phyloP scores from a whole-genome alignment of 2,888 invertebrate species.

The Drosophila fulvimacula region DNA sequence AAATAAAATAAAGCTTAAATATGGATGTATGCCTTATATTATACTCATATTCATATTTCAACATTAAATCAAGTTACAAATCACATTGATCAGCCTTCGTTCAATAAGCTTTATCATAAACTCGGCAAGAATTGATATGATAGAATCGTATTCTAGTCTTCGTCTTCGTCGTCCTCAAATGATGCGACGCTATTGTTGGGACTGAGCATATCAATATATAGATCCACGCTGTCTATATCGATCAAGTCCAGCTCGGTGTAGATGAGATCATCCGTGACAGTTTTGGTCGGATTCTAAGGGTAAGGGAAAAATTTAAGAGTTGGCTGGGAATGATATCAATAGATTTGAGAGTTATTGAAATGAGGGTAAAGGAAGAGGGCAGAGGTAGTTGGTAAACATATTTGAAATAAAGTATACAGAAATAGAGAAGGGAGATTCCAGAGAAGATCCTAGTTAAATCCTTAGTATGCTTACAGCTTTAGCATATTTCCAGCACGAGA shows the following conservation, averaged over 20 bases:
- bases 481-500: conserved; percentile 80
- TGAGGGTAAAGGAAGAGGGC: too few relatives aligned
- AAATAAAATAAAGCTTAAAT: neutral
- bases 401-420: too few relatives aligned
- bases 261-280: conserved; percentile 60
- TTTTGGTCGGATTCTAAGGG: conserved; percentile 49
- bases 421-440: too few relatives aligned
- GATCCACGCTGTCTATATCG: conserved; percentile 57
- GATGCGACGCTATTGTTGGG: neutral
- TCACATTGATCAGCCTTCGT: neutral
- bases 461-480: conserved; percentile 50
- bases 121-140: too few relatives aligned
- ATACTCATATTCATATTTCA: neutral
- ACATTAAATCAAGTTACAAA: neutral
- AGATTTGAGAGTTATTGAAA: too few relatives aligned
- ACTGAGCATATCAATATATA: conserved; percentile 63
- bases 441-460: too few relatives aligned
- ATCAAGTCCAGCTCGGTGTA: conserved; percentile 65
- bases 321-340: too few relatives aligned
- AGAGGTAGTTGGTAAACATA: too few relatives aligned
- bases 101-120: neutral
- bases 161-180: neutral
- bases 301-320: too few relatives aligned
- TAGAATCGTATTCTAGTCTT: neutral
- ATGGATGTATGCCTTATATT: neutral